Evolutionary conservation across 2,888 invertebrate species (phyloP), one percentile per base, ranked within the genome.

Genomic region (Metalampra italica): DNA sequence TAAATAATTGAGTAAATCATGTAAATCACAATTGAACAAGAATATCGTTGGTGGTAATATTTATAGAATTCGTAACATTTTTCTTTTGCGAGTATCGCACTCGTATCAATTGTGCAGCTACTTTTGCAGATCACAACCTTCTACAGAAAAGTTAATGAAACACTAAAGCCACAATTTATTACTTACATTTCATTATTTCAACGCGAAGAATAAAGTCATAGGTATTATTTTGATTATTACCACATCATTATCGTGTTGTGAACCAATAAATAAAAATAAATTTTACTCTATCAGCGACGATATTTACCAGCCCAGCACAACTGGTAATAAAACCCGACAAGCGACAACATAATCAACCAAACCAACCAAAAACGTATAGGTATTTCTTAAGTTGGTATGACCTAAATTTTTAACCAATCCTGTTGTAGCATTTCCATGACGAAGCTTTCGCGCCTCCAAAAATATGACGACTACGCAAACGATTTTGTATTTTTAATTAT

Each of bases 101-200:
- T 86, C 69, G 22, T 80, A 81, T 75, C 77, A 82, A 75, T 75
- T 81, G 81, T 82, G 81, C 78, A 83, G 83, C 82, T 88, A 89
- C 85, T 88, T 88, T 87, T 83, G 75, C 77, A 82, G 78, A 80
- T 68, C 78, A 79, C 83, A 87, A 87, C 85, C 83, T 82, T 84
- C 78, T 76, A 75, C 66, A 71, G 78, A 87, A 86, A 89, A 89
- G 82, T 89, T 87, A 72, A 75, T 51, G 61, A 82, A 85, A 87
- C 78, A 85, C 67, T 69, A 62, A 62, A 67, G 66, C 59, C 62
- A 46, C 63, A 67, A 67, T 68, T 71, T 68, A 60, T 55, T 75
- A 76, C 79, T 79, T 67, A 83, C 79, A 71, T 75, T 70, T 66
- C 51, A 60, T 54, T 64, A 55, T 66, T 67, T 60, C 59, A 71